These are phyloP conservation scores for Hipparchia sbordonii DNA, from an alignment of 2,888 invertebrate genomes.

Conservation along the genomic window DNA sequence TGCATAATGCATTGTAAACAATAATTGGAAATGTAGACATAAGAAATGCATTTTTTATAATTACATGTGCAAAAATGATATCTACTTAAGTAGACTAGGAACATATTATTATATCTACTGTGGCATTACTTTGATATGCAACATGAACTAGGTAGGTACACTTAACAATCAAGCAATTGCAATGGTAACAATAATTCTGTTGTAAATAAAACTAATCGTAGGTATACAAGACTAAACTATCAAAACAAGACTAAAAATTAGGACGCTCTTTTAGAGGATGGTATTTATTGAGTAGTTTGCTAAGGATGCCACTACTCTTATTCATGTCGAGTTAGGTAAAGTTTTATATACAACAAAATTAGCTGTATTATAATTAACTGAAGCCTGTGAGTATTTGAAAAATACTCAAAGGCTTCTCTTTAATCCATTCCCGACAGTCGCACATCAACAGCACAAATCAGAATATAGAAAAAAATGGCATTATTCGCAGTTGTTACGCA, in stretches of 20 bases:
- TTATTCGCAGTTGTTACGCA: background rate
- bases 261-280: background rate
- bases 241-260: background rate
- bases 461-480: conserved; percentile 5
- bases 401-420: background rate
- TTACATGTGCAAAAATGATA: conserved; percentile 4
- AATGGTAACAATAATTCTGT: background rate
- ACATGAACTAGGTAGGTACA: background rate
- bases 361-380: background rate
- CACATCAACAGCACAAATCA: background rate
- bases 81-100: background rate
- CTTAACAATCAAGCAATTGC: background rate
- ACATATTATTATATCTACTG: background rate
- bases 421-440: background rate
- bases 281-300: background rate
- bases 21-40: conserved; percentile 19
- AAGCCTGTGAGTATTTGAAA: background rate
- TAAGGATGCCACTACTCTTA: background rate
- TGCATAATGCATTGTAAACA: conserved; percentile 30
- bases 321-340: background rate
- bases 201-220: background rate
- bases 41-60: background rate
- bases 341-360: background rate
- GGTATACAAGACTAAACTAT: background rate
- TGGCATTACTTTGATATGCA: background rate